Evolutionary conservation across 2,888 invertebrate genomes (phyloP), one percentile per base, ranked within the genome.

Genomic region (Apodemia hepburni): DNA sequence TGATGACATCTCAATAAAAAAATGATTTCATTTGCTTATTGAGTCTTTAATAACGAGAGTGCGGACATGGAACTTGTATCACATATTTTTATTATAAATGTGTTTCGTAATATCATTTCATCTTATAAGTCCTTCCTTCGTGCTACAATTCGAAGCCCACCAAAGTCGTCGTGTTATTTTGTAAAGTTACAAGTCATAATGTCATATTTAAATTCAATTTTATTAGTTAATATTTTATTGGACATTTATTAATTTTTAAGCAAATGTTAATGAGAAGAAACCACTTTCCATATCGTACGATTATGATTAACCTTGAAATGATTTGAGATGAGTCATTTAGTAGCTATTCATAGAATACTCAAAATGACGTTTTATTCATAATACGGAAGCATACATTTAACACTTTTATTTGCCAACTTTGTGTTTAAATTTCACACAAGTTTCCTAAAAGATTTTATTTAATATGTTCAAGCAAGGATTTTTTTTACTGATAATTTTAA

Each of bases 1-100:
- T 80, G 90, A 88, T 88, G 90, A 91, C 90, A 89, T 84, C 87
- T 90, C 85, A 90, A 90, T 90, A 91, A 91, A 89, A 88, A 91
- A 90, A 89, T 88, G 85, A 89, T 90, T 89, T 86, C 90, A 90
- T 90, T 91, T 91, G 90, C 87, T 91, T 91, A 91, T 90, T 89
- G 89, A 88, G 87, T 76, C 85, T 83, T 89, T 90, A 90, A 90
- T 89, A 91, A 88, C 81, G 85, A 82, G 38, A 38, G 38, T 38
- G 81, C 77, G 76, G 81, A 76, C 76, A 74, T 72, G 74, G 70
- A 78, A 81, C 79, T 79, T 82, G 79, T 79, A 84, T 84, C 81
- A 79, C 80, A 74, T 75, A 33, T 38, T 76, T 78, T 76, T 70
- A 75, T 77, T 81, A 80, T 38, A 38, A 38, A 38, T 65, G 51